These are phyloP conservation scores for Lithodes maja DNA, from an alignment of 2,888 invertebrate species.

Conservation along the genomic window DNA sequence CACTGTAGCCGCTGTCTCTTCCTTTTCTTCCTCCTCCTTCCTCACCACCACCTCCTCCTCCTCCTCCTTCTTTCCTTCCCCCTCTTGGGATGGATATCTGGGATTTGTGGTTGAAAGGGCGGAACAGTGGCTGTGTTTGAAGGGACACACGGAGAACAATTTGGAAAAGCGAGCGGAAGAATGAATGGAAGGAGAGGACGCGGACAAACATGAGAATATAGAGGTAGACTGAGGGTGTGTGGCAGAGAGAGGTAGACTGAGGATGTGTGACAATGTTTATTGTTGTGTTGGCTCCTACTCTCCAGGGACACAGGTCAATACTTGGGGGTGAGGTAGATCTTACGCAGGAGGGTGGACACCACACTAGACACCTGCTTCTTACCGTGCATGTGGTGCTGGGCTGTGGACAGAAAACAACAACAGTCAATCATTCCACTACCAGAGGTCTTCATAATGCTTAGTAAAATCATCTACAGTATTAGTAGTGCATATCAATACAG, in stretches of 20 bases:
- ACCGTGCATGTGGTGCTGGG: slow-evolving; percentile 55
- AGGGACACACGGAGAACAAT: background rate
- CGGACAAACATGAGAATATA: no score
- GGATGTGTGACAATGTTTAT: no score
- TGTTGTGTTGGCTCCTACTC: slow-evolving; percentile 1
- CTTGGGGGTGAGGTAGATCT: slow-evolving; percentile 39
- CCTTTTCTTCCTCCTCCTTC: background rate
- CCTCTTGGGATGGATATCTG: background rate
- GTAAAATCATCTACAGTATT: no score
- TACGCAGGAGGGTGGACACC: slow-evolving; percentile 58
- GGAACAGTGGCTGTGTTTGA: background rate
- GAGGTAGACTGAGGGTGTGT: no score
- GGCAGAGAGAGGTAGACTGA: no score
- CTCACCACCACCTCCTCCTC: background rate
- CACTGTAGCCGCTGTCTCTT: background rate
- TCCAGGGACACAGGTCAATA: slow-evolving; percentile 37
- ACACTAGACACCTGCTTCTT: slow-evolving; percentile 55
- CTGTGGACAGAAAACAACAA: background rate
- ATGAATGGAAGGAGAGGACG: background rate
- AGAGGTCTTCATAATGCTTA: no score
- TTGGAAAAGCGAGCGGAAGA: background rate
- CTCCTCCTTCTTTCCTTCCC: background rate
- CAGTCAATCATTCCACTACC: no score
- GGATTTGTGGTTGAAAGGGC: background rate
- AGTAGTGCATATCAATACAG: no score